Conservation (phyloP, 2,797 vertebrate genomes). For the Bradypodion ventrale region DNA sequence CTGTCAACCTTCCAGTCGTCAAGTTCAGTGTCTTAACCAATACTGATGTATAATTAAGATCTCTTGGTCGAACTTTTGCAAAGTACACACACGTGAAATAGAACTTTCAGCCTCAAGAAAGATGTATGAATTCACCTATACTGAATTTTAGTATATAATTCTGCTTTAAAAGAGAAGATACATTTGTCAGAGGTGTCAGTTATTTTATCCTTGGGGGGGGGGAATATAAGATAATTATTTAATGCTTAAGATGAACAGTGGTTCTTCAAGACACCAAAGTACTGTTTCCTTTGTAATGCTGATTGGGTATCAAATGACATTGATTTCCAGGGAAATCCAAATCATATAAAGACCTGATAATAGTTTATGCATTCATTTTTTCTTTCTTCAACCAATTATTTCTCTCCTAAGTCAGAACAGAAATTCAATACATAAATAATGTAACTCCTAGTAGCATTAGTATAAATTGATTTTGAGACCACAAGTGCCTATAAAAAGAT, state of each 20-base stretch:
- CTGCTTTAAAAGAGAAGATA: not conserved
- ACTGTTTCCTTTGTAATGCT: slow-evolving; percentile 6
- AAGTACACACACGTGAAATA: not conserved
- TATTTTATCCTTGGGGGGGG: not conserved
- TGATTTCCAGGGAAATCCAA: slow-evolving; percentile 23
- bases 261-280: slow-evolving; percentile 1
- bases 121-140: not conserved
- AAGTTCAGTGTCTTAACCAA: too few species aligned
- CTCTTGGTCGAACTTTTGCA: not conserved
- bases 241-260: not conserved
- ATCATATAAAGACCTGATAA: slow-evolving; percentile 6
- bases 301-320: slow-evolving; percentile 3
- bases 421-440: slow-evolving; percentile 31
- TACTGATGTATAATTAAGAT: not conserved
- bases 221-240: slow-evolving; percentile 1
- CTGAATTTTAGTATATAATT: not conserved
- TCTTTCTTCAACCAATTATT: slow-evolving; percentile 51
- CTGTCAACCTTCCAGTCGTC: too few species aligned
- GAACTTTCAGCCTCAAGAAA: not conserved
- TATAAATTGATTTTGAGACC: slow-evolving; percentile 9
- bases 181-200: not conserved
- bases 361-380: slow-evolving; percentile 10
- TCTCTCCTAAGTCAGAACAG: not conserved
- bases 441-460: slow-evolving; percentile 23
- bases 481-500: slow-evolving; percentile 18